Conservation (phyloP, 2,113 vertebrate genomes). For the Oncorhynchus clarkii region DNA sequence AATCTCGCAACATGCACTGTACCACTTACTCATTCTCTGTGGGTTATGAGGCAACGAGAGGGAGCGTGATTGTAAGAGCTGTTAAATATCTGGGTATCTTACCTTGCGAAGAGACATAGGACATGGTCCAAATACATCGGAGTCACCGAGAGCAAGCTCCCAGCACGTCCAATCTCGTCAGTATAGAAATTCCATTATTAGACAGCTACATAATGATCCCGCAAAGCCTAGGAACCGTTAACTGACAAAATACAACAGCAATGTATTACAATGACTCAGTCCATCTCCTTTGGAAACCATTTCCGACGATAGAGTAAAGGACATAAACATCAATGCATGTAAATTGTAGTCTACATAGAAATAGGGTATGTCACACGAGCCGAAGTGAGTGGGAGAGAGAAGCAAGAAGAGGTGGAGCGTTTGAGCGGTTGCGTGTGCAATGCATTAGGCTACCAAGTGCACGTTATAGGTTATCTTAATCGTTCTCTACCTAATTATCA, state of each 20-base stretch:
- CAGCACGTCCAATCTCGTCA: background rate
- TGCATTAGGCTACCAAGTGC: background rate
- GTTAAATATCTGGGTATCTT: background rate
- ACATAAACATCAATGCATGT: background rate
- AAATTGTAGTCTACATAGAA: background rate
- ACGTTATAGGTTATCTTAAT: background rate
- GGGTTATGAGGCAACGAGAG: background rate
- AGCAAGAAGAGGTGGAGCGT: background rate
- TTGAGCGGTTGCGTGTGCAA: background rate
- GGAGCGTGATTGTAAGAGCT: background rate
- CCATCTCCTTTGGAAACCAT: constrained; percentile 1
- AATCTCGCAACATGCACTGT: background rate
- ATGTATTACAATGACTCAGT: background rate
- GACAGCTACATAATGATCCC: background rate
- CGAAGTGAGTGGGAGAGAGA: background rate
- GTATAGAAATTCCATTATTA: background rate
- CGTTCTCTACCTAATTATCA: background rate
- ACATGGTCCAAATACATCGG: background rate
- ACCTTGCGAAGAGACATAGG: constrained; percentile 1
- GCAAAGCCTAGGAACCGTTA: background rate
- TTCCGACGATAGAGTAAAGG: background rate
- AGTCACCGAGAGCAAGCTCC: background rate
- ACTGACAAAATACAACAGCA: background rate
- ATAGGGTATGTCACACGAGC: background rate
- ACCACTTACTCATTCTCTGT: background rate